Conservation (phyloP, 2,797 vertebrate species). For the Sorex maritimensis region DNA sequence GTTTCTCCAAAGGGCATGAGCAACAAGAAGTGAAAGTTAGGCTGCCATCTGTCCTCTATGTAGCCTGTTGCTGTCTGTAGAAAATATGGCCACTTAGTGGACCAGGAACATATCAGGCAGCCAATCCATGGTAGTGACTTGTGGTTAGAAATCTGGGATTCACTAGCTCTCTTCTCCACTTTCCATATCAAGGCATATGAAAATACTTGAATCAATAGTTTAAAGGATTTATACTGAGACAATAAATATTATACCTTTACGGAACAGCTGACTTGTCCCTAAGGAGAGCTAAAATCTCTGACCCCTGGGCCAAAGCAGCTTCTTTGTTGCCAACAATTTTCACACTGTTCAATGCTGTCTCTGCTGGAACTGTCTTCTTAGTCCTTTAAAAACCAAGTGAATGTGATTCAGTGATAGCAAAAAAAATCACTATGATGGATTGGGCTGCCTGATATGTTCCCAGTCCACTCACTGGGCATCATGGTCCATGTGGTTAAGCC, state of each 20-base stretch:
- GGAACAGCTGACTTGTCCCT: background rate
- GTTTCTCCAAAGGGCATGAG: background rate
- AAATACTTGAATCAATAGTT: slow-evolving; percentile 40
- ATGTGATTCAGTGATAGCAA: background rate
- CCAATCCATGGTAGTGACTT: too few species aligned
- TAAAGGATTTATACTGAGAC: background rate
- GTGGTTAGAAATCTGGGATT: background rate
- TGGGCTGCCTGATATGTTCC: background rate
- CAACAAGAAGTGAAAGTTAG: background rate
- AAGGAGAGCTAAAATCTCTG: slow-evolving; percentile 10
- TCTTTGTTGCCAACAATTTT: background rate
- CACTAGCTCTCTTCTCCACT: background rate
- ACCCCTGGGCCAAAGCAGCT: slow-evolving; percentile 19
- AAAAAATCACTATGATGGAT: background rate
- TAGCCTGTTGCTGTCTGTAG: background rate
- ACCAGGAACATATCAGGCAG: too few species aligned
- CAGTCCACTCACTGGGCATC: background rate
- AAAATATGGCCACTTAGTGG: background rate
- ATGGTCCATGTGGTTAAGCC: background rate
- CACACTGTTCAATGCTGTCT: background rate
- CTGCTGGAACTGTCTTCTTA: background rate
- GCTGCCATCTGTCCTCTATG: background rate
- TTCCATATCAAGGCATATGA: background rate
- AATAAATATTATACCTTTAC: background rate
- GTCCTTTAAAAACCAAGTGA: background rate